Evolutionary conservation across 2,113 vertebrate species (phyloP), one percentile per base, ranked within the genome.

Genomic region (Parotia lawesii): DNA sequence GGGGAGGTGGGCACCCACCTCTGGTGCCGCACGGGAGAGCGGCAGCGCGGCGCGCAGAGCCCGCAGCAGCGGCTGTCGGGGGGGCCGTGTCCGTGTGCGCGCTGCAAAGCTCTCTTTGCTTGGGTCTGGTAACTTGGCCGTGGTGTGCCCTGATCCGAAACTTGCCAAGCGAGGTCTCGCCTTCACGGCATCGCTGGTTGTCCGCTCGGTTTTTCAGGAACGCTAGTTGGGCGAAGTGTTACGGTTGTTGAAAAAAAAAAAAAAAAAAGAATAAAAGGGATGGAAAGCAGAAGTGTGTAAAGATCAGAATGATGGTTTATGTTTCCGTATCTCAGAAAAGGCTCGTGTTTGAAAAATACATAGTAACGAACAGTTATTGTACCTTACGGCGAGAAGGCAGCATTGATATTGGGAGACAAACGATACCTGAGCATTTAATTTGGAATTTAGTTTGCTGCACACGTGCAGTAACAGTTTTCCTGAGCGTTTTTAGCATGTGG

Each of bases 81-180:
- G 78, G 87, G 69, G 85, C 84, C 22, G 74, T 37, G 77, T 47
- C 87, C 14, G 61, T 47, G 1, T 84, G 88, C 71, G 61, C 92
- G 2, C 48, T 9, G 83, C 70, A 70, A 69, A 53, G 75, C 87
- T 20, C 48, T 1, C 7, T 15, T 64, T 35, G 42, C 65, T 31
- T 7, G 7, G 76, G 11, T 50, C 54, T 20, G 54, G 18, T 40
- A 96, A 97, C 86, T 97, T 96, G 94, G 62, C 81, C 42, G 87
- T 71, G 31, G 7, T 84, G 93, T 86, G 96, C 91, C 91, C 72
- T 42, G 57, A 57, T 87, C 93, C 89, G 29, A 97, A 98, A 98
- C 97, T 98, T 98, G 82, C 20, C 75, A 45, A 62, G 48, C 18
- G 45, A 70, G 86, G 40, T 88, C 50, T 95, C 23, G 29, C 76